Percentiles rank a stretch among this genome's conserved stretches.
phyloP scores from a whole-genome alignment of 2,113 vertebrate species.

The Alces alces region DNA sequence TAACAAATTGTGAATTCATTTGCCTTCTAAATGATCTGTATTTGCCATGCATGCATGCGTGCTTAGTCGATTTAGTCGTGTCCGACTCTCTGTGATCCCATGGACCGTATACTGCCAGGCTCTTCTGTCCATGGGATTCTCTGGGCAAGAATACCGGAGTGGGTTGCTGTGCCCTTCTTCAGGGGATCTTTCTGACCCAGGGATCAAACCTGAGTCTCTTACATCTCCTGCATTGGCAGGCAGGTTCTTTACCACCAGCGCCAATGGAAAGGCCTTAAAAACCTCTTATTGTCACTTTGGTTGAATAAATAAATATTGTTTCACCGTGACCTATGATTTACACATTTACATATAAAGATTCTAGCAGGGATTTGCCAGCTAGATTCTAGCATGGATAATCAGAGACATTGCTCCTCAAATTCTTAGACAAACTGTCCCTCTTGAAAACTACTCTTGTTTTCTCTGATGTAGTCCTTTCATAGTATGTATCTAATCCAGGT shows the following conservation, averaged over 20 bases:
- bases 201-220: not conserved
- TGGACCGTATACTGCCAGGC: not conserved
- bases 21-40: not conserved
- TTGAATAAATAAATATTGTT: not conserved
- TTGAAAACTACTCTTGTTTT: not conserved
- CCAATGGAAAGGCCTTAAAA: not conserved
- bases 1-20: not conserved
- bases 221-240: not conserved
- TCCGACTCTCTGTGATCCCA: not conserved
- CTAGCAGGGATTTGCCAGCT: not conserved
- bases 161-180: not conserved
- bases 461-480: not conserved
- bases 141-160: accelerated
- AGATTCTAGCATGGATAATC: not conserved
- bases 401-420: not conserved
- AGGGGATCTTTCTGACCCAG: not conserved
- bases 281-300: not conserved
- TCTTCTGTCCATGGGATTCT: not conserved
- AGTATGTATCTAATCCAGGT: not conserved
- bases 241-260: not conserved
- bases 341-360: not conserved
- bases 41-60: accelerated
- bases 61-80: not conserved
- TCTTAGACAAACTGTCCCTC: not conserved
- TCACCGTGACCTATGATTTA: not conserved